Evolutionary conservation across 2,888 invertebrate species (phyloP).

Genomic region (Mystacides longicornis): DNA sequence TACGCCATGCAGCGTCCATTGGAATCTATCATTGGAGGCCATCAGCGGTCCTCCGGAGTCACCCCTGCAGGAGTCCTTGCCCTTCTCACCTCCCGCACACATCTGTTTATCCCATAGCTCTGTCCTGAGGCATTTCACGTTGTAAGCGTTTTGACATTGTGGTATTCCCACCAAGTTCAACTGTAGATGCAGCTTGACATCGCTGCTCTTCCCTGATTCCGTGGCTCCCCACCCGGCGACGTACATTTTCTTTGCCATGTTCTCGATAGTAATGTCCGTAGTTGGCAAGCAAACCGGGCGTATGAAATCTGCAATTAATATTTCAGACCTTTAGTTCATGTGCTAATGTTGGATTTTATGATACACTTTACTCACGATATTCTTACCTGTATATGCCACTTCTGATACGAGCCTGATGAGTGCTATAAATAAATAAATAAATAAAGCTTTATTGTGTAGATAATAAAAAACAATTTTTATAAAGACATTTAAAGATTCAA

Average conservation of each 20-base stretch:
- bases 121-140: constrained; percentile 23
- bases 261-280: constrained; percentile 31
- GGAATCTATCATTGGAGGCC: constrained; percentile 31
- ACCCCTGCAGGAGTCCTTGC: constrained; percentile 49
- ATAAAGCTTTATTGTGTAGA: too few relatives aligned
- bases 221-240: constrained; percentile 50
- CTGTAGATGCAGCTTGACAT: constrained; percentile 31
- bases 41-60: constrained; percentile 56
- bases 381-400: constrained; percentile 41
- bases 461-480: too few relatives aligned
- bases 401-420: constrained; percentile 37
- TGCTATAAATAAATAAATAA: too few relatives aligned
- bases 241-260: constrained; percentile 32
- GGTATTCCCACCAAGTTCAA: constrained; percentile 27
- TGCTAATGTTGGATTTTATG: too few relatives aligned
- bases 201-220: constrained; percentile 32
- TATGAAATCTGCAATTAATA: constrained; percentile 42
- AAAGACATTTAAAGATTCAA: too few relatives aligned
- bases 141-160: constrained; percentile 12
- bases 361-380: too few relatives aligned
- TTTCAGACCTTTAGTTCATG: too few relatives aligned
- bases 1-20: constrained; percentile 37
- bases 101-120: constrained; percentile 33
- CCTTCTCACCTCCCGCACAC: constrained; percentile 46
- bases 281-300: constrained; percentile 38